Evolutionary conservation across 2,888 invertebrate genomes (phyloP), one percentile per base, ranked within the genome.

Genomic region (Acronicta psi): DNA sequence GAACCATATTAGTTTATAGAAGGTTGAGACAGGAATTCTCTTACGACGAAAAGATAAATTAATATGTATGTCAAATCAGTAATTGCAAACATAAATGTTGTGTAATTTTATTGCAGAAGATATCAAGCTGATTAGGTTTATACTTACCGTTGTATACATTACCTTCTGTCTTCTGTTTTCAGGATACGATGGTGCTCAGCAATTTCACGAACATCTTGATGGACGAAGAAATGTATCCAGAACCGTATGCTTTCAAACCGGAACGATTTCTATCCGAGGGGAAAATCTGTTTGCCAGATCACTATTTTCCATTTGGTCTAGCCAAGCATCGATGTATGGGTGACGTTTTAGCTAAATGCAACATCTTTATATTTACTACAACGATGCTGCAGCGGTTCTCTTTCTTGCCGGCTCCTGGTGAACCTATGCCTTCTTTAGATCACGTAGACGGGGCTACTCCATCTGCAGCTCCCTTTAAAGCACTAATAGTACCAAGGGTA

Each of bases 311-410:
- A 0, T 98, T 98, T 78, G 97, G 97, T 14, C 90, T 96, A 50
- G 97, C 97, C 0, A 96, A 96, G 75, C 97, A 96, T 81, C 95
- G 97, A 50, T 98, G 98, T 80, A 95, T 98, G 95, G 98, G 98
- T 0, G 98, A 98, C 80, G 86, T 90, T 0, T 73, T 94, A n/a
- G 97, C 97, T 0, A 96, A 96, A 77, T 97, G 97, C 74, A 98
- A 97, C 79, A 94, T 98, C 49, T 98, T 98, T 80, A 85, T 97
- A 31, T 97, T 98, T 77, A 96, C 95, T 0, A 95, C 97, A 0
- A 94, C 96, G 0, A 90, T 98, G 73, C 89, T 98, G 72, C 98
- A 98, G 86, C 95, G 94, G 75, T 98, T 97, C 75, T 95, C 95
- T 5, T 96, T 98, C 79, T 85, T 95, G 1, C 90, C 96, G 0